Evolutionary conservation across 2,888 invertebrate species (phyloP), one percentile per base, ranked within the genome.

Genomic region (Drosophila sordidula): DNA sequence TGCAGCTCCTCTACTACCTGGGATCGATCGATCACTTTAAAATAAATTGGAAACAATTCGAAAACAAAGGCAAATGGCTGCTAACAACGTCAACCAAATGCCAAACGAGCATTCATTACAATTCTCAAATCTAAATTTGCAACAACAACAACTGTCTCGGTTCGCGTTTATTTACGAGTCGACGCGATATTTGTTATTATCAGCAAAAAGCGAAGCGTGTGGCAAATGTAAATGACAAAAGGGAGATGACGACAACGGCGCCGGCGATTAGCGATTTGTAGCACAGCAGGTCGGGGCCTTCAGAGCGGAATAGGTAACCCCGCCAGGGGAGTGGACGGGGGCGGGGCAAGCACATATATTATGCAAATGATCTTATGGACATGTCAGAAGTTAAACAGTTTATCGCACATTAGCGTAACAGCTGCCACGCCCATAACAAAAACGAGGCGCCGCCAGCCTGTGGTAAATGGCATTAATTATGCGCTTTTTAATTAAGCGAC

Each of bases 401-500:
- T 63, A 73, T n/a, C 55, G 75, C 62, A 42, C 70, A 64, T 79
- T 79, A 69, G 55, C 51, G 11, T 26, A 36, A 36, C 57, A 25
- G 39, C 42, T 44, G 70, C 50, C 61, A 65, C 75, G 65, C 76
- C 80, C 61, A 22, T 47, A 9, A 9, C 12, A 9, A 26, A 26
- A 9, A 8, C 18, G 46, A 34, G 66, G 56, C 39, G 71, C 36
- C 39, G 34, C 29, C 41, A 29, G 36, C 29, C 18, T 39, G 51
- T 2, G n/a, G 52, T 16, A 12, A 44, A 16, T 16, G 34, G 34
- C 25, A 69, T 65, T 70, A 67, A 72, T 67, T 78, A 70, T 80
- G 65, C 70, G 63, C 12, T 62, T 78, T 85, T 85, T 78, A 89
- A 84, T 85, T 79, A 79, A 66, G 72, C 67, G 39, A 61, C 74